Base-by-base conservation (phyloP, 2,113 vertebrate species). In the Ancistrus triradiatus region DNA sequence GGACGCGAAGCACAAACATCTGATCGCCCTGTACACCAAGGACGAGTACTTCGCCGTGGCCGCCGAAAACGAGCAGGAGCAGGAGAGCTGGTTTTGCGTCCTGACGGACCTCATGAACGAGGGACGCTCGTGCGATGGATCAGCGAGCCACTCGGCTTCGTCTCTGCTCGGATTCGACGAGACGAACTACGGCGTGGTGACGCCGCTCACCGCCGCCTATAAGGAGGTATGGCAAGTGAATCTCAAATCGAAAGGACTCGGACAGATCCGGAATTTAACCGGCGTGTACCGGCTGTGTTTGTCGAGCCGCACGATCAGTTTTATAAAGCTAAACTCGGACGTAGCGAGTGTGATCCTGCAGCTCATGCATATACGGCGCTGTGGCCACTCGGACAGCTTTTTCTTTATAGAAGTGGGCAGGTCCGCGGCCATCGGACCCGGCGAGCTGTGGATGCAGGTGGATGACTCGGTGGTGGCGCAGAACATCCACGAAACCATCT, bases 361-460 rank as follows among this genome's bases (percentile, higher is more conserved):
- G 86, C 91, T 98, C 47, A 98, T 98, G 95, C 98, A 93, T 63
- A 95, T 98, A 59, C 89, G 95, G 55, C 90, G 95, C 73, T 98
- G 95, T 81, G 95, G 95, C 49, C 95, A 98, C 88, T 98, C 95
- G 3, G 95, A 98, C 84, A 97, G 92, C 77, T 98, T 95, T 62
- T 98, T 98, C 79, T 98, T 98, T 84, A 95, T 98, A 11, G 95
- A 98, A 79, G 94, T 98, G 55, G 95, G 95, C 38, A 89, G 95
- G 35, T 98, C 94, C 0, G 92, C 95, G 0, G 88, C 91, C 75
- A 98, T 92, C 7, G 95, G 95, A n/a, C 94, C 95, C 4, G 95
- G 95, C 2, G 95, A 98, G 84, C 80, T 98, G 15, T 98, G 95
- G 95, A 98, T 98, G 95, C 95, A 98, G 75, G 94, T 92, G 0